phyloP scores from a whole-genome alignment of 2,888 invertebrate genomes.

The Ellobium chinense region DNA sequence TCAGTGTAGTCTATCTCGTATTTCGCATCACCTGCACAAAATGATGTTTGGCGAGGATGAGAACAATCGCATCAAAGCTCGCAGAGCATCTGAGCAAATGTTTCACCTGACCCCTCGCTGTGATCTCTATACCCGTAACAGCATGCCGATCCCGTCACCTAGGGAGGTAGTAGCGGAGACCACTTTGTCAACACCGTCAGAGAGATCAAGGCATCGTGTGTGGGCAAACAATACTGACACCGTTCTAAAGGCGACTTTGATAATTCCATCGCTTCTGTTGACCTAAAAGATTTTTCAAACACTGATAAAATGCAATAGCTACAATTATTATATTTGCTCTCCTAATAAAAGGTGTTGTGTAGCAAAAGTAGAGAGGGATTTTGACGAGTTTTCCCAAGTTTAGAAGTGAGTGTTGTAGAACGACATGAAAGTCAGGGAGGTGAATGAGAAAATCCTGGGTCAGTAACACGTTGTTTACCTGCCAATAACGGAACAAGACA shows the following conservation, averaged over 20 bases:
- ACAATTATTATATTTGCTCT: constrained; percentile 44
- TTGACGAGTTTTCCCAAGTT: neutral
- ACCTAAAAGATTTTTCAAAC: constrained; percentile 37
- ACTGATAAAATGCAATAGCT: constrained; percentile 18
- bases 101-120: constrained; percentile 1
- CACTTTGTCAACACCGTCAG: constrained; percentile 33
- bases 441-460: constrained; percentile 32
- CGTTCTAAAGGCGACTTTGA: neutral
- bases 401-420: neutral
- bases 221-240: constrained; percentile 12
- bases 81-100: constrained; percentile 28
- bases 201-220: constrained; percentile 38
- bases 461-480: constrained; percentile 25
- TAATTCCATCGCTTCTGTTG: constrained; percentile 10
- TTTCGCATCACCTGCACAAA: neutral
- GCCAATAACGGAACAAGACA: constrained; percentile 28
- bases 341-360: constrained; percentile 34
- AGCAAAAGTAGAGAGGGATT: neutral
- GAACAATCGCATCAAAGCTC: constrained; percentile 12
- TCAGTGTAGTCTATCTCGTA: neutral
- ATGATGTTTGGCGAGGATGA: neutral
- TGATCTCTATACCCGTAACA: neutral
- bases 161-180: neutral
- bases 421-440: constrained; percentile 26
- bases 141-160: neutral